phyloP scores from a whole-genome alignment of 2,113 vertebrate genomes.

The Bettongia penicillata region DNA sequence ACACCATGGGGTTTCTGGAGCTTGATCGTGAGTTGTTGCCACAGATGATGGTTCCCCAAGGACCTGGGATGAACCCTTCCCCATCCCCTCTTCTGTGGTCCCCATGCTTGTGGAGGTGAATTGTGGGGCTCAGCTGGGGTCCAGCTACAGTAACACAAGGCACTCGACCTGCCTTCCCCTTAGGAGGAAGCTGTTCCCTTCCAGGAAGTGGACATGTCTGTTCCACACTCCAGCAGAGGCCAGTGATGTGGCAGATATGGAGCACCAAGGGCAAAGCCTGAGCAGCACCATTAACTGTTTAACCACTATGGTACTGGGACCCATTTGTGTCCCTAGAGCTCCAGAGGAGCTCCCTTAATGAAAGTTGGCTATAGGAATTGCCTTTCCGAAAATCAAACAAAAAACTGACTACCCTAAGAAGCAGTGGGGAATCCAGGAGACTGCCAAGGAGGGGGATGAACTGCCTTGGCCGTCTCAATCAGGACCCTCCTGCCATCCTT shows the following conservation, averaged over 20 bases:
- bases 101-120: slow-evolving; percentile 11
- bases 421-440: slow-evolving; percentile 49
- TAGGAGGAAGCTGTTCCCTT: slow-evolving; percentile 27
- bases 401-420: slow-evolving; percentile 41
- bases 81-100: not conserved
- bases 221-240: slow-evolving; percentile 16
- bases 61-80: not conserved
- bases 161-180: slow-evolving; percentile 62
- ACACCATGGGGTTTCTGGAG: not conserved
- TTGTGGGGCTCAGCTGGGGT: slow-evolving; percentile 16
- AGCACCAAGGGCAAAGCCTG: slow-evolving; percentile 69
- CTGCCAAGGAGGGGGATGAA: not conserved
- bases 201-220: slow-evolving; percentile 7
- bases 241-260: slow-evolving; percentile 30
- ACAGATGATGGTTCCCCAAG: not conserved
- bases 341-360: slow-evolving; percentile 5
- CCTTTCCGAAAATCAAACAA: slow-evolving; percentile 34
- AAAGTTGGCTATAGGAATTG: slow-evolving; percentile 53
- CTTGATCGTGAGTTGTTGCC: slow-evolving; percentile 1
- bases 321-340: slow-evolving; percentile 10
- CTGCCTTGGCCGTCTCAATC: slow-evolving; percentile 26
- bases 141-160: slow-evolving; percentile 58
- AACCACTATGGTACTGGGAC: slow-evolving; percentile 24
- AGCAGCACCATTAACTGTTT: slow-evolving; percentile 58
- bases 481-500: slow-evolving; percentile 8